A percentile compares a stretch with the other conserved stretches of the same genome.
Evolutionary conservation across 2,888 invertebrate genomes (phyloP).

Genomic region (Tolmerus cingulatus): DNA sequence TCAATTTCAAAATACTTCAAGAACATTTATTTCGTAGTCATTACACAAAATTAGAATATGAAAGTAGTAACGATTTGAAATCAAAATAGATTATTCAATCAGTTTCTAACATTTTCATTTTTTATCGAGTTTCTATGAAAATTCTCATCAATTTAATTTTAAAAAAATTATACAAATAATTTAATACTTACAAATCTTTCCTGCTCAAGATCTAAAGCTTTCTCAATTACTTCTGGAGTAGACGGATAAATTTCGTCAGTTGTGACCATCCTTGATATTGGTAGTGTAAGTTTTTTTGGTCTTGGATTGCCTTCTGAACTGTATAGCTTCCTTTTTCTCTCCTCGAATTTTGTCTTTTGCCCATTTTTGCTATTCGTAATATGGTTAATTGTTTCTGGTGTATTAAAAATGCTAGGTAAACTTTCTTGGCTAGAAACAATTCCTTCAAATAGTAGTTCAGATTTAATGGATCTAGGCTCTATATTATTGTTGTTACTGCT

Average conservation of each 20-base stretch:
- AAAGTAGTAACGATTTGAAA: no score
- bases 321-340: background rate
- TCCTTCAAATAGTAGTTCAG: background rate
- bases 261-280: background rate
- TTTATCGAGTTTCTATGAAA: no score
- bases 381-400: background rate
- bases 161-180: background rate
- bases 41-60: no score
- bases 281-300: background rate
- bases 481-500: background rate
- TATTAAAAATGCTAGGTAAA: background rate
- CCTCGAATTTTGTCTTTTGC: background rate
- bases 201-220: background rate
- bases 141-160: no score
- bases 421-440: background rate
- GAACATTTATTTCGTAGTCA: no score
- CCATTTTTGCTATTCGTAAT: background rate
- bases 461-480: background rate
- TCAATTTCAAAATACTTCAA: no score
- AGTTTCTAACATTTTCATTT: no score
- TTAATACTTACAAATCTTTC: constrained; percentile 2
- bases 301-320: background rate
- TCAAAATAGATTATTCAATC: no score
- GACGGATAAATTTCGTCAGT: background rate
- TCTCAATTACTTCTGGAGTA: constrained; percentile 28